A percentile compares a stretch with the other conserved stretches of the same genome.
These are phyloP conservation scores for Callorhinus ursinus DNA, from an alignment of 2,113 vertebrate species.

Conservation along the genomic window DNA sequence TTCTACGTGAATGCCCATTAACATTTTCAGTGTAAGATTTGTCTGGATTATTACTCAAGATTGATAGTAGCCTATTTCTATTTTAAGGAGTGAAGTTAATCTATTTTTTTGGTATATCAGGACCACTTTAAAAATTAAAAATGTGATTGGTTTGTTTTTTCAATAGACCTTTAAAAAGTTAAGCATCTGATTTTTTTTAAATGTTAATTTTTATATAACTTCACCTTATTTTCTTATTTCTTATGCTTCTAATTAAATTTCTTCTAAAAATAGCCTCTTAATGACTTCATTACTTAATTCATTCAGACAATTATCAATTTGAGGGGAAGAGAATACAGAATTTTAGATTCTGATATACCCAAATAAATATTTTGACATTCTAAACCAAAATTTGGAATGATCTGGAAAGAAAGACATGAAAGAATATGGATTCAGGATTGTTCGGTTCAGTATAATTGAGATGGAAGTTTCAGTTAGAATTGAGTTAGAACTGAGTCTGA, in stretches of 20 bases:
- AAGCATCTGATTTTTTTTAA: conserved; percentile 44
- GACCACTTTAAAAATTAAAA: conserved; percentile 57
- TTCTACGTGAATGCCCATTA: conserved; percentile 70
- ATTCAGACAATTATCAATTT: conserved; percentile 23
- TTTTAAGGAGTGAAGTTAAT: conserved; percentile 64
- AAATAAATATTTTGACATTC: conserved; percentile 43
- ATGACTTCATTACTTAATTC: background rate
- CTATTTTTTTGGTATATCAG: conserved; percentile 63
- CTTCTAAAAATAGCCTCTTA: background rate
- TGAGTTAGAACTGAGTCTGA: background rate
- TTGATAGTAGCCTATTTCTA: conserved; percentile 63
- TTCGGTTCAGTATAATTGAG: background rate
- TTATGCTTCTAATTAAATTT: conserved; percentile 36
- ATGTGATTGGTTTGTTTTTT: conserved; percentile 41
- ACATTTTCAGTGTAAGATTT: conserved; percentile 72
- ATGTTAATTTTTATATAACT: conserved; percentile 25
- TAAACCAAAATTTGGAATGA: conserved; percentile 47
- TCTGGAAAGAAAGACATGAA: conserved; percentile 7
- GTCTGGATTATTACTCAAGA: conserved; percentile 68
- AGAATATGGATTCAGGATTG: background rate
- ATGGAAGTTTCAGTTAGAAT: background rate
- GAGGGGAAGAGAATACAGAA: background rate
- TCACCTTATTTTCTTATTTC: conserved; percentile 32
- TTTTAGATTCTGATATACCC: conserved; percentile 50
- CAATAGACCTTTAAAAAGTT: conserved; percentile 22